Base-by-base conservation (phyloP, 2,113 vertebrate genomes). In the Notothenia coriiceps region DNA sequence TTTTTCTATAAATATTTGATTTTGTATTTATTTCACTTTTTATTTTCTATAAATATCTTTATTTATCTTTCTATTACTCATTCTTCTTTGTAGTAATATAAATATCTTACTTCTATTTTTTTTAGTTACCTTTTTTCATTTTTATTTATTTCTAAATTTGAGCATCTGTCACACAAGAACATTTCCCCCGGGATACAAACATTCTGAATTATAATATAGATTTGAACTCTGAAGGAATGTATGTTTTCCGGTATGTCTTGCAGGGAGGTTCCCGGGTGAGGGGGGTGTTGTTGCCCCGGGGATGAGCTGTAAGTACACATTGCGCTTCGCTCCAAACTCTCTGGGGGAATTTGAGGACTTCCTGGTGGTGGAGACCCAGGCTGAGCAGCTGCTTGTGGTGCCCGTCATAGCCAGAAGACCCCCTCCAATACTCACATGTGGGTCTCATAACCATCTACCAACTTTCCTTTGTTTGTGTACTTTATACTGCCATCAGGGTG, bases 251-350 rank as follows among this genome's bases (percentile, higher is more conserved):
- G 13, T 73, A 2, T 56, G 29, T 52, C 65, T 62, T 55, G 9
- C 71, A 99, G 98, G 98, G 62, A 96, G 94, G 91, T 99, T 98
- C 69, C 98, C 98, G 6, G 96, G 97, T 59, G 92, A 96, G 18
- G 95, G 96, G 0, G 96, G 97, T 1, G 89, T 96, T 65, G 93
- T 99, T 18, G 98, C 98, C 70, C 97, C 98, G 1, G 98, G 98
- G 6, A 97, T 99, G 97, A 94, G 94, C 55, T 99, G 98, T 80
- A 96, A 96, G 73, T 97, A 97, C 76, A 91, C 60, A 0, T 80
- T 99, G 46, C 97, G 92, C n/a, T 99, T 99, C 74, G 90, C 94
- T 75, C 98, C 98, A 0, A 95, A 99, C 83, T 94, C 93, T 60
- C 87, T 97, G 12, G 94, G 92, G 6, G 93, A 97, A 57, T 98